Base-by-base conservation (phyloP, 1,140 invertebrate genomes). In the Lordiphosa clarofinis region DNA sequence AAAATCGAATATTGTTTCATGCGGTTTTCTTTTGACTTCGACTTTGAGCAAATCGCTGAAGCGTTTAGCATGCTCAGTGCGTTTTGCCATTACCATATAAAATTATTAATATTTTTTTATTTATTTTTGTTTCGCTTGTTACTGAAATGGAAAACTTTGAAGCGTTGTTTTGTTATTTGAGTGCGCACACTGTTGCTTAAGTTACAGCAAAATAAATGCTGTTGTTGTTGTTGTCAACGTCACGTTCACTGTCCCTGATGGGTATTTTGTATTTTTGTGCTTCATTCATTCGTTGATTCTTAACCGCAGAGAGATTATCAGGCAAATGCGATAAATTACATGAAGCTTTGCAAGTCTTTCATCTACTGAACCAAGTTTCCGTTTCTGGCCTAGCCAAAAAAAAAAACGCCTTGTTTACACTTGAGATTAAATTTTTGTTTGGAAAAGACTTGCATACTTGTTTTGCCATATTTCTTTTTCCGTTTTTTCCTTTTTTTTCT, bases 161-260 rank as follows among this genome's bases (percentile, higher is more conserved):
- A 70, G 40, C 35, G 38, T 55, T 69, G 37, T 61, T 69, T 55
- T 70, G 66, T 61, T 37, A 61, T 70, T 69, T 24, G 64, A 69
- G 64, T 56, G 66, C 36, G 13, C 50, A 36, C 21, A 58, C 36
- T 71, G 31, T 62, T 15, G 65, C 39, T 70, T 55, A 36, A 43
- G 65, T 69, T 69, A 69, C 66, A 69, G 11, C 33, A 19, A 38
- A 12, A 49, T 37, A 21, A 15, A 6, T 35, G 37, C 13, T 11
- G 13, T 37, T 1, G 37, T 21, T 37, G 35, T 37, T 10, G 38
- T 36, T 7, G 28, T 11, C 13, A 39, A 33, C 46, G 47, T 40
- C 12, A 21, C 15, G 40, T 42, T 46, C 24, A 11, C 42, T 19
- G 13, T 15, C 13, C 42, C 21, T 12, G 21, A 28, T 28, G 2